A percentile compares a stretch with the other conserved stretches of the same genome.
phyloP scores from a whole-genome alignment of 2,113 vertebrate species.

The Columba livia region DNA sequence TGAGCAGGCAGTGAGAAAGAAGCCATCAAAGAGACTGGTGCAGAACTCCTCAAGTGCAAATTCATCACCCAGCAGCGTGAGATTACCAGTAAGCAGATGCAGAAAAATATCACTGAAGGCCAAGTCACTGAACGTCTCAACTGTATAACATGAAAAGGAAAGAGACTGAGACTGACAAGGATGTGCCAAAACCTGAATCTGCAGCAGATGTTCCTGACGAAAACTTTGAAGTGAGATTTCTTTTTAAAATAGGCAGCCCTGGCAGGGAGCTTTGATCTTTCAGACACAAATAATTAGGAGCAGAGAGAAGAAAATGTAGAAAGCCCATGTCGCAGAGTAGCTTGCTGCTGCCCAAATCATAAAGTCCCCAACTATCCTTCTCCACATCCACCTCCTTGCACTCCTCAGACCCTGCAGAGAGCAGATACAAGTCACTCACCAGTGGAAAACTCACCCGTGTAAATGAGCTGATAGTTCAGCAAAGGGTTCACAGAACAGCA shows the following conservation, averaged over 20 bases:
- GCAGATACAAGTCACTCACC: neutral
- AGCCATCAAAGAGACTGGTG: conserved; percentile 88
- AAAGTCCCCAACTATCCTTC: neutral
- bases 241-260: neutral
- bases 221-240: neutral
- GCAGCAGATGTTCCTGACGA: neutral
- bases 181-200: neutral
- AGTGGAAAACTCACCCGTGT: neutral
- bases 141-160: conserved; percentile 57
- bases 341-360: neutral
- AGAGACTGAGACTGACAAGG: neutral
- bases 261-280: neutral
- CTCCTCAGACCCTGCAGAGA: rapidly evolving
- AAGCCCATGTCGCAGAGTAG: neutral
- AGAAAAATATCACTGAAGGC: conserved; percentile 95
- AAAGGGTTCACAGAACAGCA: neutral
- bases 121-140: conserved; percentile 92
- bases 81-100: conserved; percentile 91
- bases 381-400: neutral
- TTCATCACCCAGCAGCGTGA: conserved; percentile 91
- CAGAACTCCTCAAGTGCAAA: conserved; percentile 94
- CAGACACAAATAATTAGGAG: neutral
- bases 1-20: conserved; percentile 89
- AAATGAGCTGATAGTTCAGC: neutral
- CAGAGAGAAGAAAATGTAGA: neutral